phyloP scores from a whole-genome alignment of 2,113 vertebrate genomes.

The Calcarius ornatus region DNA sequence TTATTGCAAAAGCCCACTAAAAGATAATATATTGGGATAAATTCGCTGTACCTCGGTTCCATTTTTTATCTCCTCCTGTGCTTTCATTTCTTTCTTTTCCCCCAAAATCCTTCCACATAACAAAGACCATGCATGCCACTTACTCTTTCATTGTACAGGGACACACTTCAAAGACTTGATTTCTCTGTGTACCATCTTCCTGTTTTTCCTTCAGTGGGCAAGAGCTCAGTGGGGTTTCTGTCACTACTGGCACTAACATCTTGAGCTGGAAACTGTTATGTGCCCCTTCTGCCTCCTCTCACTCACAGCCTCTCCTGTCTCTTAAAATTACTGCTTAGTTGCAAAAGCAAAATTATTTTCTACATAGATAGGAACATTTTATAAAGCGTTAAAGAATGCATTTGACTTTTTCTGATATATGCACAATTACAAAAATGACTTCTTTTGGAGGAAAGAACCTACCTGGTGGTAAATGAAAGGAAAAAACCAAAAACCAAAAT shows the following conservation, averaged over 20 bases:
- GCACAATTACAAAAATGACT: background rate
- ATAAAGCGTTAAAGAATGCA: background rate
- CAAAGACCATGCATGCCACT: background rate
- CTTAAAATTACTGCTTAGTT: background rate
- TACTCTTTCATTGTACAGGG: background rate
- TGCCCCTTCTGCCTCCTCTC: background rate
- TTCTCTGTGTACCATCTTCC: background rate
- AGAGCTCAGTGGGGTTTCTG: background rate
- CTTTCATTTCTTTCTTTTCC: background rate
- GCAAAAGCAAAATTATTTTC: background rate
- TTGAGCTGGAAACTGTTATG: background rate
- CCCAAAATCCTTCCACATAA: background rate
- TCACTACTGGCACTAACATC: background rate
- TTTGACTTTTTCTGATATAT: background rate
- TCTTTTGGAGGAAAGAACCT: background rate
- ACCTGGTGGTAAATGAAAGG: background rate
- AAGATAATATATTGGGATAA: background rate
- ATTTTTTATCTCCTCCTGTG: background rate
- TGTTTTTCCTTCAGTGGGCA: background rate
- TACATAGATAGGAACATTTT: background rate
- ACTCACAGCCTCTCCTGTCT: background rate
- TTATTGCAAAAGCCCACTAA: background rate
- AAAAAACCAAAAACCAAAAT: fast-evolving
- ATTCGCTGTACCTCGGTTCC: background rate
- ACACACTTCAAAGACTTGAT: background rate